Conservation (phyloP, 2,113 vertebrate species). For the Trinectes maculatus region DNA sequence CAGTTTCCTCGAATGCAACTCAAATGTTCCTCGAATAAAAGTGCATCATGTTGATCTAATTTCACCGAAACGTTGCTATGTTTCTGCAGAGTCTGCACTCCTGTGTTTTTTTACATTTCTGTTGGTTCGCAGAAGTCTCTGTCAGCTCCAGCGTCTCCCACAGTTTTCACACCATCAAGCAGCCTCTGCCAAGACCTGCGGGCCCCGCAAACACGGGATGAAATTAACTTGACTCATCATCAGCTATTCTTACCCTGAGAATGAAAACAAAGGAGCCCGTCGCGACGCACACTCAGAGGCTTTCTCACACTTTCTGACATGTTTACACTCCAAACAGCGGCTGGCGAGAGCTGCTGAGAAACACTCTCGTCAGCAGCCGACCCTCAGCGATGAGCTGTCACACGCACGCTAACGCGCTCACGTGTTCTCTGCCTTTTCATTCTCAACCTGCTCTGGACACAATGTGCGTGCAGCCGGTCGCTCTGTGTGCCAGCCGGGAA, state of each 20-base stretch:
- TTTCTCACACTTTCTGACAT: constrained; percentile 80
- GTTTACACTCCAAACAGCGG: constrained; percentile 82
- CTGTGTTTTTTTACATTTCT: too few relatives aligned
- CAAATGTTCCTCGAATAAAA: constrained; percentile 43
- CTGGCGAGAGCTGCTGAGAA: constrained; percentile 67
- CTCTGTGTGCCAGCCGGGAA: too few relatives aligned
- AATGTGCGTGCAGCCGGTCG: not conserved
- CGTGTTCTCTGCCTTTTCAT: constrained; percentile 8
- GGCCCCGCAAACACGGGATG: constrained; percentile 20
- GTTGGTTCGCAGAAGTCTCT: too few relatives aligned
- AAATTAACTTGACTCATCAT: constrained; percentile 56
- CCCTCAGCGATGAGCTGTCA: constrained; percentile 61
- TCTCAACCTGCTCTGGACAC: constrained; percentile 2
- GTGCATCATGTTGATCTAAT: too few relatives aligned
- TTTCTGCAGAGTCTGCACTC: too few relatives aligned
- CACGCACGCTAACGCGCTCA: not conserved
- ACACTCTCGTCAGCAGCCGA: constrained; percentile 64
- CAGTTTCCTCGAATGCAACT: constrained; percentile 37
- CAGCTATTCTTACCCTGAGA: constrained; percentile 72
- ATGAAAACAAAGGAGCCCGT: constrained; percentile 69
- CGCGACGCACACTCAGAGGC: constrained; percentile 29
- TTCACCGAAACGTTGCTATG: too few relatives aligned
- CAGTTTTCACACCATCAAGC: not conserved
- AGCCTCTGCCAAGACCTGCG: not conserved
- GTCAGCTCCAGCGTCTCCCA: too few relatives aligned